Conservation (phyloP, 2,113 vertebrate species). For the Choloepus hoffmanni region DNA sequence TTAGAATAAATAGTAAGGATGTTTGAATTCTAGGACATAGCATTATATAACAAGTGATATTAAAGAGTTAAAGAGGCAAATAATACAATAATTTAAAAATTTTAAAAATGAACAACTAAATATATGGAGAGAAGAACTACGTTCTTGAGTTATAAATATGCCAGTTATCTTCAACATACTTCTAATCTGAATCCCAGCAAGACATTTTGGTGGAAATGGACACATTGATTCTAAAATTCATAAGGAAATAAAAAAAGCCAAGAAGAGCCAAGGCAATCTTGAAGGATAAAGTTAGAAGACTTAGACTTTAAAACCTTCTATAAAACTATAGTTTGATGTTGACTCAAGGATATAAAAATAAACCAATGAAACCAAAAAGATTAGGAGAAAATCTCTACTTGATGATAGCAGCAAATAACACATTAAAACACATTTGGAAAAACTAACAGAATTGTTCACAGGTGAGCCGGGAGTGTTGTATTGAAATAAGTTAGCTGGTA, state of each 20-base stretch:
- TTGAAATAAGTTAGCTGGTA: background rate
- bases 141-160: background rate
- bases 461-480: background rate
- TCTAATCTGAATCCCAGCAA: background rate
- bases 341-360: background rate
- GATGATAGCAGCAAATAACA: background rate
- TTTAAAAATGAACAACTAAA: background rate
- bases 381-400: background rate
- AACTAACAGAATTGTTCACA: background rate
- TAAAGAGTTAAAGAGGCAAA: background rate
- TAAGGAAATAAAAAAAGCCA: background rate
- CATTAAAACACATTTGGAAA: background rate
- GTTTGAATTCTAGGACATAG: background rate
- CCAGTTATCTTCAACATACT: background rate
- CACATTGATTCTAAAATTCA: background rate
- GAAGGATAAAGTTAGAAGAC: background rate
- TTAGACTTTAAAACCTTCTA: background rate
- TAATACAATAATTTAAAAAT: background rate
- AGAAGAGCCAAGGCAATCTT: background rate
- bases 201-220: background rate
- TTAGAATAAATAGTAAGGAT: background rate
- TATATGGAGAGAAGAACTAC: background rate
- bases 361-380: background rate
- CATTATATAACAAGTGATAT: background rate
- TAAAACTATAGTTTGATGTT: background rate